Conservation (phyloP, 2,888 invertebrate species). For the Tetramorium bicarinatum region DNA sequence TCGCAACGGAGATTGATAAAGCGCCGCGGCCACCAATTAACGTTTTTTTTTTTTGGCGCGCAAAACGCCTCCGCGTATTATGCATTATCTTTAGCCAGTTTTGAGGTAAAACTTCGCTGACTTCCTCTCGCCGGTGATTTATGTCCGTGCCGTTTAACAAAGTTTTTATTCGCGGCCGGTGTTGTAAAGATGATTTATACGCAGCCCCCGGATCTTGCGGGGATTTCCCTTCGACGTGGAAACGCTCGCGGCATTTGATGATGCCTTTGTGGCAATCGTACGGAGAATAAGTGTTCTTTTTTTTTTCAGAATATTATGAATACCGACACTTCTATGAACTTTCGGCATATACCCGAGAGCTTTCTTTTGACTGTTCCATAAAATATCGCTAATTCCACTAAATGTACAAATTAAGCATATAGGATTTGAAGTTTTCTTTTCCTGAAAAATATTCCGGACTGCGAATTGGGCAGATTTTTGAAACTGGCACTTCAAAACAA, state of each 20-base stretch:
- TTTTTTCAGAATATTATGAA: neutral
- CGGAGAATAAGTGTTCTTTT: conserved; percentile 4
- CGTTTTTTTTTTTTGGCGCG: neutral
- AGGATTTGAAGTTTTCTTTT: neutral
- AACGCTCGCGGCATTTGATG: neutral
- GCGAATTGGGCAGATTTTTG: neutral
- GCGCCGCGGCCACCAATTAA: conserved; percentile 31
- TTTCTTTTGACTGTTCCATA: neutral
- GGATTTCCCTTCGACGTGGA: conserved; percentile 17
- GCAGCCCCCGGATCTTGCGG: conserved; percentile 25
- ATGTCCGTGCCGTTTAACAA: conserved; percentile 49
- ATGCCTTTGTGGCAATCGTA: conserved; percentile 1
- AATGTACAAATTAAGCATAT: neutral
- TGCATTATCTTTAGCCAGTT: conserved; percentile 42
- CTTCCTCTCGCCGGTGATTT: conserved; percentile 48
- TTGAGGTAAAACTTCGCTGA: conserved; percentile 39
- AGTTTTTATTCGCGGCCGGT: conserved; percentile 45
- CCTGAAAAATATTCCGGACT: neutral
- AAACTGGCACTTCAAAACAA: too few relatives aligned
- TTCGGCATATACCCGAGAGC: neutral
- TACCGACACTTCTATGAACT: neutral
- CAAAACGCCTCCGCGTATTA: conserved; percentile 16
- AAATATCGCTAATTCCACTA: neutral
- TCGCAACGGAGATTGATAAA: conserved; percentile 43
- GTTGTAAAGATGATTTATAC: conserved; percentile 52